Base-by-base conservation (phyloP, 2,113 vertebrate species). In the Nibea coibor region DNA sequence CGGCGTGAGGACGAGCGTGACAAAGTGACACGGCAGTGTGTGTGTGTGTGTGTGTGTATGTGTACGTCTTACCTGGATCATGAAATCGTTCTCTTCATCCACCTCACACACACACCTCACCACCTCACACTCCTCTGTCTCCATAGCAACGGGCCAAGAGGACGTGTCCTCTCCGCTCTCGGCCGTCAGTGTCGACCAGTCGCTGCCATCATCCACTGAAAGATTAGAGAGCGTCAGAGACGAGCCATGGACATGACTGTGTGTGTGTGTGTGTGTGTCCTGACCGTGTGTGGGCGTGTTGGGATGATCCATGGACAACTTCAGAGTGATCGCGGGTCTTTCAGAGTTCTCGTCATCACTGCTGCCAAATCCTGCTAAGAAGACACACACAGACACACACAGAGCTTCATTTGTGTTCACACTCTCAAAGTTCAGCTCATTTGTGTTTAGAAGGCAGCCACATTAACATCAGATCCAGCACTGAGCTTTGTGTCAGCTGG, bases 11-110 rank as follows among this genome's bases (percentile, higher is more conserved):
- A 35, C 7, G 35, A 5, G 35, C 35, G 35, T 1, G 6, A 6
- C 31, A 35, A 7, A 35, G 31, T 35, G 6, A 6, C 31, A 35
- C 31, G 31, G 31, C 31, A 35, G 2, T 17, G 47, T 11, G 47
- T 53, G 42, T 58, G 2, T 45, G 64, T 76, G n/a, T 43, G 26
- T 15, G 31, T 28, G 22, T 12, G 20, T n/a, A n/a, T n/a, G 56
- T 72, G 63, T 51, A 66, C 56, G 22, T 48, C 45, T 76, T 90
- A 98, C 98, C 97, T 99, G 98, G 88, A 99, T 99, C 98, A 99
- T 99, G 91, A 99, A 99, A 92, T 99, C 98, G 82, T 98, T 98
- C 94, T 99, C 98, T 86, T 99, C 98, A 80, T 98, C 96, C 72
- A 98, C 95, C 92, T 98, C 97, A 81, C 98, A 99, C 90, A 99